These are phyloP conservation scores for Pseudochirops corinnae DNA, from an alignment of 2,797 vertebrate genomes.

Conservation along the genomic window DNA sequence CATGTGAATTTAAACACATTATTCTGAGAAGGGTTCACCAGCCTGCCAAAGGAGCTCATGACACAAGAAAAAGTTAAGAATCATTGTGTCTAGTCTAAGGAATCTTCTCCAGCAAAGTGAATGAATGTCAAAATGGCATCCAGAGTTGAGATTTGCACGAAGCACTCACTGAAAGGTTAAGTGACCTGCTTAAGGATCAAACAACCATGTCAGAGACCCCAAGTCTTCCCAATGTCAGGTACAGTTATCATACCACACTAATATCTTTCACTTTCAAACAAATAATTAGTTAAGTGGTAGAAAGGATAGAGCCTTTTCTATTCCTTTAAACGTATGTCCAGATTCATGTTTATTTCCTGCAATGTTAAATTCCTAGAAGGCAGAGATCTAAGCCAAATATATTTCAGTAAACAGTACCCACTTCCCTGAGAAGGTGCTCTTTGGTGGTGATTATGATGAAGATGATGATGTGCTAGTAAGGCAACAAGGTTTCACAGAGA, in stretches of 20 bases:
- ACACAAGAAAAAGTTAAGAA: background rate
- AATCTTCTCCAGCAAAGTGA: background rate
- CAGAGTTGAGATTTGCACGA: background rate
- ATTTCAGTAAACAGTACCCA: background rate
- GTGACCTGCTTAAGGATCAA: background rate
- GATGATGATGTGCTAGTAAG: slow-evolving; percentile 49
- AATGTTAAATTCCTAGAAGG: slow-evolving; percentile 16
- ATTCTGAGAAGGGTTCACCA: background rate
- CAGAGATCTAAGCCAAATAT: background rate
- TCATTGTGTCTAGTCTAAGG: background rate
- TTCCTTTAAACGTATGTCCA: background rate
- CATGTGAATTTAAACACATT: background rate
- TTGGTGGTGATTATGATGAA: slow-evolving; percentile 33
- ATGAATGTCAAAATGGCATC: background rate
- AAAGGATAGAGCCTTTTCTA: background rate
- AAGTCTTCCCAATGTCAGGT: background rate
- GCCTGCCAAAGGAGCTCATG: background rate
- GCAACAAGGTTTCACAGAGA: slow-evolving; percentile 54
- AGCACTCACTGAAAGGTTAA: background rate
- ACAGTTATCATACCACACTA: background rate
- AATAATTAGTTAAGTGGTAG: background rate
- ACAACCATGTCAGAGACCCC: background rate
- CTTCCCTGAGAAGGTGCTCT: background rate
- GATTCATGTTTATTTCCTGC: background rate
- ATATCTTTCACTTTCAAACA: background rate